Conservation (phyloP, 2,888 invertebrate genomes). For the Ferrisia virgata region DNA sequence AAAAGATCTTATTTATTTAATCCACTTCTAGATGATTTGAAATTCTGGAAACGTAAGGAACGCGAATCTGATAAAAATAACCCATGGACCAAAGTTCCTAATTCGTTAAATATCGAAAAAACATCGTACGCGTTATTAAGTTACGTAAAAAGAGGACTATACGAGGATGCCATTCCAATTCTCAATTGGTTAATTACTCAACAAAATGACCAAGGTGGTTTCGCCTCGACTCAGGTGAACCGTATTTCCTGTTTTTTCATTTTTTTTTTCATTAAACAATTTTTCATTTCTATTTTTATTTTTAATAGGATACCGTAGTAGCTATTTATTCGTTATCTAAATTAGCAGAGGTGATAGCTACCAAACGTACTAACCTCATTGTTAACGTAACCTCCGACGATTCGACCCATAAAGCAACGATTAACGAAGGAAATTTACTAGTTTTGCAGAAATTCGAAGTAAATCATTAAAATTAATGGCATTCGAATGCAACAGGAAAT, state of each 20-base stretch:
- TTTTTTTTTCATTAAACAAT: background rate
- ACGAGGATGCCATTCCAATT: constrained; percentile 61
- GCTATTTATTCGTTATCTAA: constrained; percentile 69
- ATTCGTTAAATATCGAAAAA: constrained; percentile 76
- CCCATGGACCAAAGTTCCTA: constrained; percentile 64
- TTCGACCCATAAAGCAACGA: constrained; percentile 63
- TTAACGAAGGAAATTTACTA: constrained; percentile 74
- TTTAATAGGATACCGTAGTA: constrained; percentile 67
- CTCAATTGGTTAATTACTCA: constrained; percentile 72
- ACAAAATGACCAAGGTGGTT: constrained; percentile 68
- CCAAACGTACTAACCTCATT: constrained; percentile 58
- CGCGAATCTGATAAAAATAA: constrained; percentile 60
- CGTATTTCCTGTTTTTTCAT: background rate
- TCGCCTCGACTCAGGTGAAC: constrained; percentile 64
- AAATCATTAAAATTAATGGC: constrained; percentile 48
- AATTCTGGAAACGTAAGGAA: constrained; percentile 76
- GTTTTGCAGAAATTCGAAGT: constrained; percentile 78
- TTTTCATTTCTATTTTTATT: constrained; percentile 47
- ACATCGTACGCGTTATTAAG: constrained; percentile 84
- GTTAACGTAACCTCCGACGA: constrained; percentile 31
- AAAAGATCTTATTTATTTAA: constrained; percentile 50
- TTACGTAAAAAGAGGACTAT: constrained; percentile 57
- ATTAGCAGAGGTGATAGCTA: constrained; percentile 62
- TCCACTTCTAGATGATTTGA: constrained; percentile 57
- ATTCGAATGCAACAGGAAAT: background rate